phyloP scores from a whole-genome alignment of 2,113 vertebrate genomes.

The Pangasianodon hypophthalmus region DNA sequence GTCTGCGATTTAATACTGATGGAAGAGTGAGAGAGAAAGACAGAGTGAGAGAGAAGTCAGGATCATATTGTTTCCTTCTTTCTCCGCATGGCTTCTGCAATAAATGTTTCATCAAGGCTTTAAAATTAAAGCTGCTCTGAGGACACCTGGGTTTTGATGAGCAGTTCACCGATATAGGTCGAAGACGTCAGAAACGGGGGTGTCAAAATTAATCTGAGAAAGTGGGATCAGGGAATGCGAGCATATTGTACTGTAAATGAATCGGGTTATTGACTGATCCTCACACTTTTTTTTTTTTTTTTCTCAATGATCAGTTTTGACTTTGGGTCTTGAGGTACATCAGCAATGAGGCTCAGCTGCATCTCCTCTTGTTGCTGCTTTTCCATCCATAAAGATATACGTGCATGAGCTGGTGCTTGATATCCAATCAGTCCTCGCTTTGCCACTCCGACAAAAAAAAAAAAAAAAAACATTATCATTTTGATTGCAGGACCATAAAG shows the following conservation, averaged over 20 bases:
- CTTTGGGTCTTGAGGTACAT: slow-evolving; percentile 8
- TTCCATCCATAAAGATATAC: not conserved
- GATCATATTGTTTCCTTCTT: slow-evolving; percentile 29
- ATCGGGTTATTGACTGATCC: slow-evolving; percentile 40
- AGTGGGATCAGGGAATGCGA: not conserved
- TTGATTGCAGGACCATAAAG: not conserved
- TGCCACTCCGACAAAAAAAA: not conserved
- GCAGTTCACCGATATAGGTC: not conserved
- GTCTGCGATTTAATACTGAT: slow-evolving; percentile 50
- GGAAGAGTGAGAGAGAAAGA: slow-evolving; percentile 10
- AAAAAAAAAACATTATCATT: not conserved
- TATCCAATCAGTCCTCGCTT: slow-evolving; percentile 3
- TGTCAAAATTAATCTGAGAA: slow-evolving; percentile 23
- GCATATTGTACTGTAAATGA: slow-evolving; percentile 15
- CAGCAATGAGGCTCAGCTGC: not conserved
- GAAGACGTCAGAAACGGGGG: not conserved
- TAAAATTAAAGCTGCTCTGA: slow-evolving; percentile 33
- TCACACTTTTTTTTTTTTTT: slow-evolving; percentile 6
- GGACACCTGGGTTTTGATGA: slow-evolving; percentile 44
- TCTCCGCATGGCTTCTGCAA: slow-evolving; percentile 26
- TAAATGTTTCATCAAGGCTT: slow-evolving; percentile 48
- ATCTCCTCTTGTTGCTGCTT: not conserved
- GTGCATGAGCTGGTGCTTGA: slow-evolving; percentile 8
- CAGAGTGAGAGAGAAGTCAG: slow-evolving; percentile 17
- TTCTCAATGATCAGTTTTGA: slow-evolving; percentile 3